These are phyloP conservation scores for Camelus bactrianus DNA, from an alignment of 2,113 vertebrate genomes.

Conservation along the genomic window DNA sequence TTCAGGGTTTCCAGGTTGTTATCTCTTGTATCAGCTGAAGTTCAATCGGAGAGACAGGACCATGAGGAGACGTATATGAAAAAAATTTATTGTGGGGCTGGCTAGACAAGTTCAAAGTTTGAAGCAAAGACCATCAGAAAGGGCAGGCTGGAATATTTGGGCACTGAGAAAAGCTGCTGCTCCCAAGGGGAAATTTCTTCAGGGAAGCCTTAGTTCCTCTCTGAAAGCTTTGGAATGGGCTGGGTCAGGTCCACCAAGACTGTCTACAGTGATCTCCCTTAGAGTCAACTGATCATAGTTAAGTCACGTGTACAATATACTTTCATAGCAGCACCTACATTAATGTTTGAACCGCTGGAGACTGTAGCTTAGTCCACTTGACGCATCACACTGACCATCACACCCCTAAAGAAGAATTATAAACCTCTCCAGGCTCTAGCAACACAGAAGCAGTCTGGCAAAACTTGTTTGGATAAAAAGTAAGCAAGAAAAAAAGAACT, in stretches of 20 bases:
- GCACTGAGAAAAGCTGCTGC: neutral
- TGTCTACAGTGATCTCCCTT: neutral
- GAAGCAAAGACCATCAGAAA: neutral
- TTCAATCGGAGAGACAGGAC: neutral
- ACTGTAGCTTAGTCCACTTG: neutral
- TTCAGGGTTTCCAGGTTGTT: neutral
- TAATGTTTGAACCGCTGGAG: neutral
- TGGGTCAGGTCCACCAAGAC: neutral
- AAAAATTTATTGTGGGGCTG: neutral
- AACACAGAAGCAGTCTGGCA: neutral
- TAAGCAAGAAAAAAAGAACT: neutral
- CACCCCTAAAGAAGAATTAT: neutral
- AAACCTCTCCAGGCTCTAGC: neutral
- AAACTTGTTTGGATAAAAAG: constrained; percentile 15
- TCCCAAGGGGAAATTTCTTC: neutral
- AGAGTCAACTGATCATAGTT: neutral
- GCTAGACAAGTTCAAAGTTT: neutral
- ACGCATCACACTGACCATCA: neutral
- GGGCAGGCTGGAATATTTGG: neutral
- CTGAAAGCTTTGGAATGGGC: neutral
- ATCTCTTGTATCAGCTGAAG: neutral
- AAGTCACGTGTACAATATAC: neutral
- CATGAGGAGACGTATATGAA: neutral
- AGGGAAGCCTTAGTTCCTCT: neutral
- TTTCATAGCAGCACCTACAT: neutral